These are phyloP conservation scores for Cryptoblepharus egeriae DNA, from an alignment of 2,797 vertebrate species.

Conservation along the genomic window DNA sequence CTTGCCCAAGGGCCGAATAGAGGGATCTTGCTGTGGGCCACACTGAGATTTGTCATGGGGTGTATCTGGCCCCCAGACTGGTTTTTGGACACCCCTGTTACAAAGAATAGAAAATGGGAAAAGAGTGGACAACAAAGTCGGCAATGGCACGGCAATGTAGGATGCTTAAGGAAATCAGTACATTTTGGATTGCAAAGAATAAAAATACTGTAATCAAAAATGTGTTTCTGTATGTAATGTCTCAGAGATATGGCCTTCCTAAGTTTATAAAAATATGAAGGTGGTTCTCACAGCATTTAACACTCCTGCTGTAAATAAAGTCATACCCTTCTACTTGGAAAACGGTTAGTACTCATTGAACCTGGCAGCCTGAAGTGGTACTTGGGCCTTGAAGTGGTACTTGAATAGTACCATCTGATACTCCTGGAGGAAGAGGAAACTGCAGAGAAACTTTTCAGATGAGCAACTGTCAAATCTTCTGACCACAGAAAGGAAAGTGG, in stretches of 20 bases:
- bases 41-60: too few relatives aligned
- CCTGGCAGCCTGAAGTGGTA: conserved; percentile 53
- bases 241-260: background rate
- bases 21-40: too few relatives aligned
- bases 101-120: background rate
- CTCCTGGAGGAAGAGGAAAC: conserved; percentile 62
- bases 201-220: background rate
- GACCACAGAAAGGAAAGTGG: conserved; percentile 79
- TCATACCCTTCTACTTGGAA: conserved; percentile 44
- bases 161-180: too few relatives aligned
- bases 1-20: too few relatives aligned
- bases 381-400: conserved; percentile 49
- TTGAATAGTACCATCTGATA: conserved; percentile 56
- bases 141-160: background rate
- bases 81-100: too few relatives aligned
- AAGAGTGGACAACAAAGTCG: background rate
- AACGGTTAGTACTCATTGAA: conserved; percentile 41
- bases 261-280: background rate
- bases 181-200: too few relatives aligned
- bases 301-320: conserved; percentile 45
- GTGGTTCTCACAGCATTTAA: background rate
- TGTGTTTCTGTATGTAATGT: too few relatives aligned
- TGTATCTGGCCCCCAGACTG: too few relatives aligned
- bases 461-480: conserved; percentile 72
- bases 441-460: conserved; percentile 61